Evolutionary conservation across 2,113 vertebrate species (phyloP), one percentile per base, ranked within the genome.

Genomic region (Psilopsiagon aymara): DNA sequence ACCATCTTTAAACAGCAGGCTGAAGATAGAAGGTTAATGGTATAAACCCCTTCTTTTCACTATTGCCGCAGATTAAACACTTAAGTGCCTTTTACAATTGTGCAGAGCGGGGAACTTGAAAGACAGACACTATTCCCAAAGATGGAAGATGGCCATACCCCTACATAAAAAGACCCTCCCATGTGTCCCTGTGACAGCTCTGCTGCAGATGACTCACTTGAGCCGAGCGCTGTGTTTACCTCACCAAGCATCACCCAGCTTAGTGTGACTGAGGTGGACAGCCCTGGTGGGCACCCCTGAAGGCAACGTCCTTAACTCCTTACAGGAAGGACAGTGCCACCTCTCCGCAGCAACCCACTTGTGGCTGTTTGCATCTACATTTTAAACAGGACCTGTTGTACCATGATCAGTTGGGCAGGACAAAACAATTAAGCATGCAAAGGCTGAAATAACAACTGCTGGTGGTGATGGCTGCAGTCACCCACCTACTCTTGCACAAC

Each of bases 401-500:
- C 70, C 92, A 86, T 17, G 24, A 20, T 62, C 84, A 44, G 78
- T 46, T 35, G 94, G 92, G 82, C 93, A 86, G 82, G 73, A 82
- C 49, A 41, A 2, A 68, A 74, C 92, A 23, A 28, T 71, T 39
- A 49, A 43, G 59, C 82, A 14, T 80, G 93, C 94, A 73, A 71
- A 66, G 91, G 73, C 76, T 43, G 66, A 33, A 60, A 51, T 46
- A 69, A 33, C 57, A 23, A 94, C 62, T 82, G 95, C 91, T 74
- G 92, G 77, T 87, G 93, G 73, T 35, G 24, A 75, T 14, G 77
- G 94, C 47, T 62, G 64, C 57, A 77, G 78, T 55, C 55, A 74
- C 95, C 47, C 95, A 85, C 94, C 96, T 74, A 9, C 85, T 96
- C 97, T 97, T 97, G 97, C 82, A 83, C 95, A 97, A 97, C 11